Evolutionary conservation across 2,797 vertebrate species (phyloP).

Genomic region (Gymnoscopelus braueri): DNA sequence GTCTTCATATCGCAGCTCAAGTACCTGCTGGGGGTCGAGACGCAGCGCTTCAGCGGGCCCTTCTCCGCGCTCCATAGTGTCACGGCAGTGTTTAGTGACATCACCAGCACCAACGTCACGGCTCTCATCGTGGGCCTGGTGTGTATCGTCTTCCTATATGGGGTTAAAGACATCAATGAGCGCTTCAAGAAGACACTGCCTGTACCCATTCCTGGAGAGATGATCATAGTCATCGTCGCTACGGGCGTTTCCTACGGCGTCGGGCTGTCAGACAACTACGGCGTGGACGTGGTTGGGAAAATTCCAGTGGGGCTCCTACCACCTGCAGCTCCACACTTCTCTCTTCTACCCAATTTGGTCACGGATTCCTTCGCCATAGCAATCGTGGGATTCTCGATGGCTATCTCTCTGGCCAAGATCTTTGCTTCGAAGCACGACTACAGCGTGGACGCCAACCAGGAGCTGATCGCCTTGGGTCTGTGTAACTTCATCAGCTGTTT

Average conservation of each 20-base stretch:
- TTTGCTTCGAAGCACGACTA: slow-evolving; percentile 95
- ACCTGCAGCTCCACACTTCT: slow-evolving; percentile 86
- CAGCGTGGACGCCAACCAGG: slow-evolving; percentile 95
- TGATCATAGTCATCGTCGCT: slow-evolving; percentile 93
- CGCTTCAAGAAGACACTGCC: slow-evolving; percentile 92
- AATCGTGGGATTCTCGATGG: slow-evolving; percentile 95
- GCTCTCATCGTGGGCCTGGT: slow-evolving; percentile 85
- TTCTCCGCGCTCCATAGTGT: slow-evolving; percentile 89
- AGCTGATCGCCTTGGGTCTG: slow-evolving; percentile 92
- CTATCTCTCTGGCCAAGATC: slow-evolving; percentile 93
- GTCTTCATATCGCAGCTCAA: slow-evolving; percentile 94
- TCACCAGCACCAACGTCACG: slow-evolving; percentile 87
- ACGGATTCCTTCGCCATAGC: slow-evolving; percentile 91
- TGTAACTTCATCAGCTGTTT: slow-evolving; percentile 94
- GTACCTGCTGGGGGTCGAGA: slow-evolving; percentile 93
- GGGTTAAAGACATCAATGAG: slow-evolving; percentile 90
- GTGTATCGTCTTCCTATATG: slow-evolving; percentile 87
- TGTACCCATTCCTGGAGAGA: slow-evolving; percentile 94
- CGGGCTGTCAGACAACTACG: slow-evolving; percentile 80
- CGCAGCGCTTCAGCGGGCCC: slow-evolving; percentile 87
- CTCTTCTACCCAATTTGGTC: slow-evolving; percentile 82
- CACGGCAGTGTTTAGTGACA: slow-evolving; percentile 82
- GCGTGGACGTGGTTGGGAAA: slow-evolving; percentile 87
- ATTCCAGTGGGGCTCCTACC: slow-evolving; percentile 89
- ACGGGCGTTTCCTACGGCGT: slow-evolving; percentile 90